phyloP scores from a whole-genome alignment of 2,797 vertebrate genomes.

The Cryptoblepharus egeriae region DNA sequence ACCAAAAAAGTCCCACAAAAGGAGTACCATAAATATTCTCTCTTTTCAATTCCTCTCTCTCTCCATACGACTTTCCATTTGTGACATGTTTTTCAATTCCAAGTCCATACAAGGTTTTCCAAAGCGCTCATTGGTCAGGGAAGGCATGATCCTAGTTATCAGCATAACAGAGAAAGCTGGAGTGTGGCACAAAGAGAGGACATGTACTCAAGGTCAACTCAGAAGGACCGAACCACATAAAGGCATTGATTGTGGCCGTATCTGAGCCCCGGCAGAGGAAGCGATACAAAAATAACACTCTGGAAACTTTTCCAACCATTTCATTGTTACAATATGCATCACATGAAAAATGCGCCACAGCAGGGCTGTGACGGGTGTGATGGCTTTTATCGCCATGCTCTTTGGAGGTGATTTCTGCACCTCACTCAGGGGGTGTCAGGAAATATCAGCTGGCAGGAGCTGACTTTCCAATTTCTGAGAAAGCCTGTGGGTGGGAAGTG shows the following conservation, averaged over 20 bases:
- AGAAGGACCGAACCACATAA: background rate
- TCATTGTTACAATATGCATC: background rate
- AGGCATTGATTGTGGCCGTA: slow-evolving; percentile 17
- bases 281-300: background rate
- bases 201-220: background rate
- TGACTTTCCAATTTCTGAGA: background rate
- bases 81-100: background rate
- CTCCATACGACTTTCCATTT: background rate
- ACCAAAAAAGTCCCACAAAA: no score
- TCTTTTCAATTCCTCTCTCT: background rate
- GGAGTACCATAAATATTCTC: no score
- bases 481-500: no score
- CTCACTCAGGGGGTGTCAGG: background rate
- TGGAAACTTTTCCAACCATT: background rate
- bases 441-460: background rate
- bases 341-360: background rate
- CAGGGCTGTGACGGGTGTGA: background rate
- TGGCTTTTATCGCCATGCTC: no score
- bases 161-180: background rate
- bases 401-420: background rate
- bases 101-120: background rate
- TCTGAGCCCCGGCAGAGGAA: background rate
- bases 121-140: background rate
- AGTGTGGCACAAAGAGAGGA: background rate
- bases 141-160: background rate